Evolutionary conservation across 2,113 vertebrate genomes (phyloP).

Genomic region (Barbus barbus): DNA sequence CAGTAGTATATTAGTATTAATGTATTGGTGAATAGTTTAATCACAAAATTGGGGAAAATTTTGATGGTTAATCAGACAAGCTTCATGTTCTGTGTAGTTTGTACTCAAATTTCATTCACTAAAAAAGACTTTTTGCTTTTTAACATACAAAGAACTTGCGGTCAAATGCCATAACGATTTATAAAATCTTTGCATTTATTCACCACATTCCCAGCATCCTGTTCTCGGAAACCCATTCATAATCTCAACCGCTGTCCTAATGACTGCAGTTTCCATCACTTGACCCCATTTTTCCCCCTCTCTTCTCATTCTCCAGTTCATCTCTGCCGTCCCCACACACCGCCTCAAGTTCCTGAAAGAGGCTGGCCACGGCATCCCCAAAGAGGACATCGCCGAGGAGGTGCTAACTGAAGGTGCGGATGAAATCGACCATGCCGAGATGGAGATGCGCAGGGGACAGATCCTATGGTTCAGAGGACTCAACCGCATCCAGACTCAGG

Average conservation of each 20-base stretch:
- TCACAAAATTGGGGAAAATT: neutral
- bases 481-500: conserved; percentile 99
- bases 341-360: conserved; percentile 95
- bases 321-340: conserved; percentile 87
- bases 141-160: neutral
- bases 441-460: conserved; percentile 94
- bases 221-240: neutral
- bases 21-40: neutral
- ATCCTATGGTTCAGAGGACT: conserved; percentile 98
- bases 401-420: conserved; percentile 84
- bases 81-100: neutral
- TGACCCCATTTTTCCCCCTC: neutral
- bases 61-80: neutral
- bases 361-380: conserved; percentile 88
- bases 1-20: no score
- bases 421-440: conserved; percentile 94
- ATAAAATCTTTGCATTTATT: neutral
- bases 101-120: neutral
- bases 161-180: neutral
- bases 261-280: neutral
- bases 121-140: neutral
- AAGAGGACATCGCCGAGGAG: conserved; percentile 88
- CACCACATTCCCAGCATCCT: neutral
- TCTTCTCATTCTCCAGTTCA: conserved; percentile 67
- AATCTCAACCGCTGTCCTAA: neutral